Evolutionary conservation across 2,113 vertebrate species (phyloP), one percentile per base, ranked within the genome.

Genomic region (Pterocles gutturalis): DNA sequence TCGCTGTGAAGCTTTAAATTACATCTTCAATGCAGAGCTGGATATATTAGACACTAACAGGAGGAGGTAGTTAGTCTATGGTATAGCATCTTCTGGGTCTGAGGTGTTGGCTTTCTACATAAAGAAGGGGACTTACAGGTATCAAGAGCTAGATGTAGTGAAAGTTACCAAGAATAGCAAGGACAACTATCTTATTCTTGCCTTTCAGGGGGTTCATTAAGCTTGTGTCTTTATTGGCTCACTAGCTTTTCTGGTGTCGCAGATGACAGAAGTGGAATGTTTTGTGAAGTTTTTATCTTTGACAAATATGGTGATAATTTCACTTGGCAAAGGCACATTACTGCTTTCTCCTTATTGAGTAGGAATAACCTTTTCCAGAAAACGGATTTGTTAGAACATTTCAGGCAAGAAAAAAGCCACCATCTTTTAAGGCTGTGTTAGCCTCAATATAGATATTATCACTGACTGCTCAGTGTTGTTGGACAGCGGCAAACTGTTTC

Each of bases 401-500:
- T 90, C 7, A 4, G 36, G 2, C 18, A 33, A 71, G 41, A 48
- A 33, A 72, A 33, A n/a, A 11, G 2, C 12, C 17, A 33, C 48
- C 11, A 21, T 94, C 15, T 83, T 77, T 88, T 80, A 51, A 61
- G 85, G 36, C 36, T 80, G 22, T 24, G 34, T 81, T 93, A 84
- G 75, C 71, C 66, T 87, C 94, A 87, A 62, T 91, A 85, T 60
- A 93, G 65, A 48, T 51, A 33, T 81, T 91, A 34, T 17, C 31
- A 31, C 34, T 0, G 0, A 33, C 80, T 72, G 45, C 54, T 61
- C 53, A 22, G 17, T 72, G n/a, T 61, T 96, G 45, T 79, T 49
- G 69, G 77, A 82, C 81, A 82, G 70, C 79, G 70, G 83, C 49
- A 90, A 80, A 86, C 89, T 46, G 22, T 91, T 94, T 96, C 53